These are phyloP conservation scores for Poeciliopsis occidentalis DNA, from an alignment of 2,113 vertebrate genomes.

Conservation along the genomic window DNA sequence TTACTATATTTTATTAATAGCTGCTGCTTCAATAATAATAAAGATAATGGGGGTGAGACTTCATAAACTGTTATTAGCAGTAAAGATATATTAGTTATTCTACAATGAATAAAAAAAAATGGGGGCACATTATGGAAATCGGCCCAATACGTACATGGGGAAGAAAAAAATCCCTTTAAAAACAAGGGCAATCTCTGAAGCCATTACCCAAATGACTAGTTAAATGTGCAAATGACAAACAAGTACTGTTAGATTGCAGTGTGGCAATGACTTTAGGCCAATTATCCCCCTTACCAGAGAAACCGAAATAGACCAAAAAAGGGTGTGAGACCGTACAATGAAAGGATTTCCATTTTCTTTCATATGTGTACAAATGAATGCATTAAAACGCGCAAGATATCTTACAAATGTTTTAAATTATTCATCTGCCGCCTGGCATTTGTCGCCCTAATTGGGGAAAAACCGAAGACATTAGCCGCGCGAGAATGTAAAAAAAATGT, in stretches of 20 bases:
- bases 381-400: slow-evolving; percentile 69
- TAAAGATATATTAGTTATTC: slow-evolving; percentile 77
- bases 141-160: slow-evolving; percentile 76
- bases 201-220: slow-evolving; percentile 77
- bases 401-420: slow-evolving; percentile 72
- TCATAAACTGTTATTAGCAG: slow-evolving; percentile 70
- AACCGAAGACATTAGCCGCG: slow-evolving; percentile 66
- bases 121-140: slow-evolving; percentile 78
- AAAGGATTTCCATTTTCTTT: slow-evolving; percentile 45
- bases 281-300: slow-evolving; percentile 60
- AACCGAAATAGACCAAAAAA: slow-evolving; percentile 26
- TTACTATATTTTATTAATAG: slow-evolving; percentile 78
- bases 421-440: slow-evolving; percentile 62
- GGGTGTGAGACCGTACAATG: slow-evolving; percentile 47
- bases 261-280: slow-evolving; percentile 66
- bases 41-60: slow-evolving; percentile 65
- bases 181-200: slow-evolving; percentile 75
- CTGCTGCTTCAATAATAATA: slow-evolving; percentile 72
- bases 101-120: slow-evolving; percentile 61
- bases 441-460: slow-evolving; percentile 64
- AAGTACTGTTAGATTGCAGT: slow-evolving; percentile 61
- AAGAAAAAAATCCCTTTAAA: slow-evolving; percentile 67
- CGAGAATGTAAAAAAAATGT: slow-evolving; percentile 62
- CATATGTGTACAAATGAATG: slow-evolving; percentile 62
- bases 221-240: slow-evolving; percentile 76